These are phyloP conservation scores for Micrasema longulum DNA, from an alignment of 1,140 invertebrate species.

Conservation along the genomic window DNA sequence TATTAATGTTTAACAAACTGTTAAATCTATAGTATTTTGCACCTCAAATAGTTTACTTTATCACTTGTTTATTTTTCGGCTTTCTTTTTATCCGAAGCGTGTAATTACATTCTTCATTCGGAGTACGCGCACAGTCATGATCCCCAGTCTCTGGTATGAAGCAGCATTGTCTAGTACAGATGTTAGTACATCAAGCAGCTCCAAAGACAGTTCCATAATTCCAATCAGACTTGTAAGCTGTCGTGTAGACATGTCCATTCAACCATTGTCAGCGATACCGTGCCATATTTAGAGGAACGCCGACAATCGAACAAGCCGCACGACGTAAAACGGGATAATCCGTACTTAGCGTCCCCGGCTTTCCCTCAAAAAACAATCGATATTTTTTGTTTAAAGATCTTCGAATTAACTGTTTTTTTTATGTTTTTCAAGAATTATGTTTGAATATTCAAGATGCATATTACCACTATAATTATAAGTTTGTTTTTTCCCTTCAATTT, in stretches of 20 bases:
- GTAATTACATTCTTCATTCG: not conserved
- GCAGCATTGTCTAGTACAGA: constrained; percentile 18
- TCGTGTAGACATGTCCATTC: constrained; percentile 31
- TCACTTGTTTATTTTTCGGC: not conserved
- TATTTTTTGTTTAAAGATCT: no score
- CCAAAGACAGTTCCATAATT: constrained; percentile 32
- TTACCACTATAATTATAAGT: no score
- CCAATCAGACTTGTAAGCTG: constrained; percentile 34
- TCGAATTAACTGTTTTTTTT: no score
- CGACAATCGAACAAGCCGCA: no score
- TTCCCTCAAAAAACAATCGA: no score
- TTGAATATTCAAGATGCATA: no score
- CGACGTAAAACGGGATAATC: no score
- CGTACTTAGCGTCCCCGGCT: no score
- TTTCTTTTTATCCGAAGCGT: not conserved
- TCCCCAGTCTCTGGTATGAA: not conserved
- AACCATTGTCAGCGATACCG: constrained; percentile 32
- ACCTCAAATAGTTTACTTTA: not conserved
- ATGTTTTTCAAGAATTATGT: no score
- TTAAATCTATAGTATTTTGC: no score
- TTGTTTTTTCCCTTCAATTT: no score
- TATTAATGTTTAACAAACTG: no score
- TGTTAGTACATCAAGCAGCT: constrained; percentile 29
- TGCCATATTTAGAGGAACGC: not conserved
- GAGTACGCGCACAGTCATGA: constrained; percentile 1